Base-by-base conservation (phyloP, 2,797 vertebrate genomes). In the Erithacus rubecula region DNA sequence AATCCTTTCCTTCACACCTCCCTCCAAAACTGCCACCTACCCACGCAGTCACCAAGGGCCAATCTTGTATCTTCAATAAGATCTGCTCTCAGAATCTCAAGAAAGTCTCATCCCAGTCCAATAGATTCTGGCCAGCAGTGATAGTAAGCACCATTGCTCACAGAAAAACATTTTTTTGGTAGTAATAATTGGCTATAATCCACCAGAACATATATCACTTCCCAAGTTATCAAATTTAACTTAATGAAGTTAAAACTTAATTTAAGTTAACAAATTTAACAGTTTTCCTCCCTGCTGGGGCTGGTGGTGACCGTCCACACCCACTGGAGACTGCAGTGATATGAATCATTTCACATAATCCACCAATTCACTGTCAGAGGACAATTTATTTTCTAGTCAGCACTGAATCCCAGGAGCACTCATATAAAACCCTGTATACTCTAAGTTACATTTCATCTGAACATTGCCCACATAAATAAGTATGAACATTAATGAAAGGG, bases 381-480 rank as follows among this genome's bases (percentile, higher is more conserved):
- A 56, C 59, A 84, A 43, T 4, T 37, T 26, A 58, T 79, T 90
- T 91, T 72, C 55, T n/a, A 59, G 58, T 20, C 83, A 70, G 62
- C 77, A 60, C 21, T 39, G 65, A 69, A n/a, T n/a, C 46, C 64
- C 41, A 83, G 51, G 60, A 77, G 27, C 34, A 9, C 24, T 68
- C 23, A 34, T 34, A 60, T 74, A 85, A 87, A 78, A 23, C 52
- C 9, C 58, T 34, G 41, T 37, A 59, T 63, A 83, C 46, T 58
- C 19, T 11, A 75, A 29, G 37, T 79, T 77, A 85, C 30, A 44
- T 34, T 83, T 87, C 46, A 82, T 82, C 59, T 84, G 84, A 85
- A 82, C 34, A 39, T 46, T 88, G 59, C 52, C 47, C 55, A 70
- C 65, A 87, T 39, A 89, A 89, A 86, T 87, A 87, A 89, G 34